Percentiles rank a stretch among this genome's conserved stretches.
Conservation (phyloP, 2,113 vertebrate genomes). For the Petroica traversi region DNA sequence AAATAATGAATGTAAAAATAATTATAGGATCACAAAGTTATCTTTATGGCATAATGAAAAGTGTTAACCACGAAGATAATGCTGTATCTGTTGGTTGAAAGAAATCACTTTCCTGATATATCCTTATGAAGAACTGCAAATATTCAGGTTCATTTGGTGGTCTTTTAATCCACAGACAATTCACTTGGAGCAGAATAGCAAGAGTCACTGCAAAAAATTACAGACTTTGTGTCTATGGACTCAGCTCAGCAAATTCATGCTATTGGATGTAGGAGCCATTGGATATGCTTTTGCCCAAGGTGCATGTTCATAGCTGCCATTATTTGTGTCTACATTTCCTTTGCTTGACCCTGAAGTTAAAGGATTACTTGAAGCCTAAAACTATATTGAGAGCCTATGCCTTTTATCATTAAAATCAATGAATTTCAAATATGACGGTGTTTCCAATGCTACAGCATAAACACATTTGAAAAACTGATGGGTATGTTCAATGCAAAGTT, state of each 20-base stretch:
- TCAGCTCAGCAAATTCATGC: neutral
- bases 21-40: constrained; percentile 69
- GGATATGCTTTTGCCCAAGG: neutral
- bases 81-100: constrained; percentile 33
- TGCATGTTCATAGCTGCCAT: neutral
- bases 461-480: neutral
- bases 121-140: constrained; percentile 40
- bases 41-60: constrained; percentile 49
- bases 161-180: constrained; percentile 38
- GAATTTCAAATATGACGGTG: neutral
- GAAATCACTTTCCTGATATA: neutral
- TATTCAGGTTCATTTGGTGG: constrained; percentile 9
- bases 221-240: neutral
- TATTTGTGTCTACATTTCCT: neutral
- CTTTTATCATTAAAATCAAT: neutral
- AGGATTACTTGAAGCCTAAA: neutral
- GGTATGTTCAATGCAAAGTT: fast-evolving
- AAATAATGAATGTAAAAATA: constrained; percentile 71
- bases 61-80: constrained; percentile 43
- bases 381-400: neutral
- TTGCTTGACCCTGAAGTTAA: neutral
- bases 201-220: constrained; percentile 10
- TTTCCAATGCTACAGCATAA: neutral
- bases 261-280: neutral
- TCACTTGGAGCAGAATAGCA: constrained; percentile 2